Evolutionary conservation across 2,888 invertebrate species (phyloP), one percentile per base, ranked within the genome.

Genomic region (Noctua janthina): DNA sequence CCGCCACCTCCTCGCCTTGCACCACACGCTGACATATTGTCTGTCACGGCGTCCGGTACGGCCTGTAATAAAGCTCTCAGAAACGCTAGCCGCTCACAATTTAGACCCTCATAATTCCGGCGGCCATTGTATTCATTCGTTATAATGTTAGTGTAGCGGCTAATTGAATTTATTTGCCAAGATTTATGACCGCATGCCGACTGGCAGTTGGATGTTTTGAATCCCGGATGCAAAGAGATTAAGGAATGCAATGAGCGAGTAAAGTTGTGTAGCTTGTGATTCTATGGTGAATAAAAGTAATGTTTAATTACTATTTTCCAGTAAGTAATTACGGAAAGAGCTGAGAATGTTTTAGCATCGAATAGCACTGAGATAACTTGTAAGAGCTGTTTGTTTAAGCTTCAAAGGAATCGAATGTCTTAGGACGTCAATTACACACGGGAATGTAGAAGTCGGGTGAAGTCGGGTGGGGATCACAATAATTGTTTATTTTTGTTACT

Each of bases 41-140:
- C 93, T 92, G 93, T 94, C 94, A 88, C 85, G 81, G 88, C 91
- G 92, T 91, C 93, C 92, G 91, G 91, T 86, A 82, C 90, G 83
- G 83, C 85, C 83, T 80, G 92, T 92, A 93, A 94, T 94, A 94
- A 93, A 93, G 92, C 93, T 91, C 91, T 92, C 92, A 89, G 91
- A 89, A 90, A 88, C 86, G 89, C 92, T 91, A 89, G 85, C 91
- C 92, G 91, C 91, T 91, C 86, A 91, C 91, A 91, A 92, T 93
- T 93, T 93, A 92, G 91, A 91, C 91, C 90, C 92, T 92, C 93
- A 94, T 94, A 92, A 91, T 89, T 91, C 86, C 86, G 70, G 87
- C 87, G 82, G 78, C 87, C 86, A 88, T 91, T 91, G 89, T 92
- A 89, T 89, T 90, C 87, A 89, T 89, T 86, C 85, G 90, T 91